These are phyloP conservation scores for Horisme vitalbata DNA, from an alignment of 2,888 invertebrate species.

Conservation along the genomic window DNA sequence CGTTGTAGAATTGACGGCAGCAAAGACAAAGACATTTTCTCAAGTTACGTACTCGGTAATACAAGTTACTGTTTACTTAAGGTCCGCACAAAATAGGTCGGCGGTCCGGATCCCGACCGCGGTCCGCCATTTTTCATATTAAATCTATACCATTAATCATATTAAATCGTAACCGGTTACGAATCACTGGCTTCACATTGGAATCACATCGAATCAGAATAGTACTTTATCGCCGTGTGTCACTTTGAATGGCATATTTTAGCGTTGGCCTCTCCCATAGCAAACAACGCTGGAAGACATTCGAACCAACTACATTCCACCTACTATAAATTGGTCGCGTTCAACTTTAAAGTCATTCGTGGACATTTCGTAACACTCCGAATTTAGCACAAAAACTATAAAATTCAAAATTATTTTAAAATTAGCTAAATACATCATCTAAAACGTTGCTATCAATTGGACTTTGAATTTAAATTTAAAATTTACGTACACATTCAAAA, in stretches of 20 bases:
- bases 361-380: conserved; percentile 19
- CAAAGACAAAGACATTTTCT: no score
- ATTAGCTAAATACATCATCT: conserved; percentile 8
- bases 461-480: conserved; percentile 12
- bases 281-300: conserved; percentile 47
- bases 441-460: conserved; percentile 2
- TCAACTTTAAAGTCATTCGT: conserved; percentile 23
- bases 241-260: not conserved
- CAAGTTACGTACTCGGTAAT: no score
- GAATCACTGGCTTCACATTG: no score
- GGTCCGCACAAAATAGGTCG: no score
- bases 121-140: no score
- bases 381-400: conserved; percentile 4
- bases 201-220: no score
- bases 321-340: conserved; percentile 53
- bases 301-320: conserved; percentile 28
- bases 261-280: conserved; percentile 1
- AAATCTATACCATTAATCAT: no score
- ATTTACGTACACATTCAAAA: not conserved
- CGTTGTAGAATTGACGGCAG: no score
- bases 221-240: not conserved
- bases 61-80: no score
- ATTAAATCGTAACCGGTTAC: no score
- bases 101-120: no score
- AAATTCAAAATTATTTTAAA: conserved; percentile 9